These are phyloP conservation scores for Axinella damicornis DNA, from an alignment of 37 sponge, comb jelly and placozoan genomes.

Conservation along the genomic window DNA sequence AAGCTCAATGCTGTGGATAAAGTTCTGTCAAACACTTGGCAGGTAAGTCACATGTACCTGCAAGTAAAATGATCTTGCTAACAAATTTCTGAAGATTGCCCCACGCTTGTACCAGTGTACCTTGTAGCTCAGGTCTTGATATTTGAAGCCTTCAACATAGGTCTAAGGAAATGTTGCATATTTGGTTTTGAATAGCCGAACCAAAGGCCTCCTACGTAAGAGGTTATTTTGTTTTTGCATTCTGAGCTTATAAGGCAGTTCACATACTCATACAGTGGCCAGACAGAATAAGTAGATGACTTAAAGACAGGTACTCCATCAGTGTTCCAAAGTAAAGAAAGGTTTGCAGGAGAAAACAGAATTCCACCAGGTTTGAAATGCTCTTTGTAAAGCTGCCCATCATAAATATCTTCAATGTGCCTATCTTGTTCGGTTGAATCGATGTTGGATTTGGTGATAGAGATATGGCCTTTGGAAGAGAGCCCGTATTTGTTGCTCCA, in stretches of 20 bases:
- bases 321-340: slow-evolving; percentile 35
- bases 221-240: background rate
- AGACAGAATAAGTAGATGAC: slow-evolving; percentile 17
- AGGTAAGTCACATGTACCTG: slow-evolving; percentile 45
- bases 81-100: background rate
- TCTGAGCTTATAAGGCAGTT: slow-evolving; percentile 5
- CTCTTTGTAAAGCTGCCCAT: slow-evolving; percentile 6
- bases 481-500: slow-evolving; percentile 6
- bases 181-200: slow-evolving; percentile 25
- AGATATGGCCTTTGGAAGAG: slow-evolving; percentile 5
- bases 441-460: background rate
- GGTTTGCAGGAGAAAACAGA: slow-evolving; percentile 2
- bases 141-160: background rate
- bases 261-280: slow-evolving; percentile 38
- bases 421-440: background rate
- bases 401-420: slow-evolving; percentile 24
- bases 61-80: background rate
- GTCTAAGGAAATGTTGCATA: slow-evolving; percentile 16
- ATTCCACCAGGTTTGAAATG: background rate
- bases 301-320: slow-evolving; percentile 42
- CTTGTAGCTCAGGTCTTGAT: background rate
- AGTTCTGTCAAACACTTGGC: slow-evolving; percentile 20
- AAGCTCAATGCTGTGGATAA: no score
- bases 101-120: background rate
- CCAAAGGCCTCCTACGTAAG: slow-evolving; percentile 34